A percentile compares a stretch with the other conserved stretches of the same genome.
phyloP scores from a whole-genome alignment of 92 coral and sea anemone species.

The Siderastrea radians region DNA sequence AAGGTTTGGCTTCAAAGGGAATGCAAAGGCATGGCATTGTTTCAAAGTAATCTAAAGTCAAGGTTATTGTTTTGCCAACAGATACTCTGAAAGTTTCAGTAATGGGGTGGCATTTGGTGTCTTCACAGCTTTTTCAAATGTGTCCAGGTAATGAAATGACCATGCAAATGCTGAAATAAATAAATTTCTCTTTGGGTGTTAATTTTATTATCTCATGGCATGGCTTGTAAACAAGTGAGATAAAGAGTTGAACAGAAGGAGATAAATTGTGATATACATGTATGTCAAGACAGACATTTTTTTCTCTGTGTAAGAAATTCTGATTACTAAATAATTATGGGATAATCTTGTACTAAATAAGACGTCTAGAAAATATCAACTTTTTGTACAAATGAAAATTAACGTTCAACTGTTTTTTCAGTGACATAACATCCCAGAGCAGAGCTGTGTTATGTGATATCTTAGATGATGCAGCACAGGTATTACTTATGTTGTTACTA shows the following conservation, averaged over 20 bases:
- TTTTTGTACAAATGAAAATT: too few species aligned
- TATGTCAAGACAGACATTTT: too few species aligned
- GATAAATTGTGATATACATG: too few species aligned
- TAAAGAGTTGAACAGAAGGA: too few species aligned
- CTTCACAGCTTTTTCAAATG: conserved; percentile 79
- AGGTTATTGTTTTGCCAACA: conserved; percentile 17
- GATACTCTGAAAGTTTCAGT: conserved; percentile 88
- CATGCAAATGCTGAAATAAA: neutral
- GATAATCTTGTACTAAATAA: too few species aligned
- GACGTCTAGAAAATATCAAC: too few species aligned
- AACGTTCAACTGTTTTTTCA: conserved; percentile 4
- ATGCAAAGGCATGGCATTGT: neutral
- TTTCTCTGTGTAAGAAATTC: too few species aligned
- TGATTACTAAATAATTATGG: too few species aligned
- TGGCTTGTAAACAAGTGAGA: too few species aligned
- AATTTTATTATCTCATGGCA: too few species aligned
- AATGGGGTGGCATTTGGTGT: conserved; percentile 96
- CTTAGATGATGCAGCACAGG: conserved; percentile 81
- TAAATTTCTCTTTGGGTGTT: too few species aligned
- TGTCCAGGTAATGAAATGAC: conserved; percentile 62
- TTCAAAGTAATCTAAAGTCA: neutral
- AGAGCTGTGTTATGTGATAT: conserved; percentile 78
- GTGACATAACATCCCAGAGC: conserved; percentile 80
- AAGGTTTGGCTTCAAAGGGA: too few species aligned
- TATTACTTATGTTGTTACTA: neutral